Evolutionary conservation across 2,888 invertebrate genomes (phyloP).

Genomic region (Chrysina gloriosa): DNA sequence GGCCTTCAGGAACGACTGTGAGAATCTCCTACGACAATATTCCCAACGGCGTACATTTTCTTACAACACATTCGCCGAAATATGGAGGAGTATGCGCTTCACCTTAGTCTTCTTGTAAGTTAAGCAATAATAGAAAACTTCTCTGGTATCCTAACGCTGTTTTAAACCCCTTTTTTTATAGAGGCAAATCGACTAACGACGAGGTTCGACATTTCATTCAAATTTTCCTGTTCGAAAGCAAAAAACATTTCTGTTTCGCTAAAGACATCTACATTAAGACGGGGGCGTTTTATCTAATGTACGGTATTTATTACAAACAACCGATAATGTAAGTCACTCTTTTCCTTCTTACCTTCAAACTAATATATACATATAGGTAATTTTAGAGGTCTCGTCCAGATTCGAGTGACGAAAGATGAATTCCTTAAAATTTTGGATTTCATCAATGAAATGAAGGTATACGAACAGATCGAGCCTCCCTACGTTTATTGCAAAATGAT

Average conservation of each 20-base stretch:
- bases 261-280: conserved; percentile 50
- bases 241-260: conserved; percentile 15
- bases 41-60: not conserved
- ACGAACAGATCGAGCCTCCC: conserved; percentile 50
- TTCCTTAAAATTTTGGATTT: conserved; percentile 52
- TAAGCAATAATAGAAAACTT: not conserved
- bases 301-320: conserved; percentile 59
- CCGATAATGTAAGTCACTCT: conserved; percentile 54
- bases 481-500: conserved; percentile 56
- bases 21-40: conserved; percentile 24
- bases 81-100: conserved; percentile 29
- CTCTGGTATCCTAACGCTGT: not conserved
- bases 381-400: conserved; percentile 53
- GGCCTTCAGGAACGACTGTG: conserved; percentile 29
- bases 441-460: conserved; percentile 49
- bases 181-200: conserved; percentile 6
- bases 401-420: conserved; percentile 55
- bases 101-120: conserved; percentile 36
- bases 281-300: conserved; percentile 58
- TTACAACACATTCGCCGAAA: not conserved
- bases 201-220: conserved; percentile 27
- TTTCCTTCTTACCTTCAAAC: not conserved
- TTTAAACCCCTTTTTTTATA: not conserved
- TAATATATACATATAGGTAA: not conserved
- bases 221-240: conserved; percentile 32